These are phyloP conservation scores for Sceloporus undulatus DNA, from an alignment of 2,113 vertebrate species.

Conservation along the genomic window DNA sequence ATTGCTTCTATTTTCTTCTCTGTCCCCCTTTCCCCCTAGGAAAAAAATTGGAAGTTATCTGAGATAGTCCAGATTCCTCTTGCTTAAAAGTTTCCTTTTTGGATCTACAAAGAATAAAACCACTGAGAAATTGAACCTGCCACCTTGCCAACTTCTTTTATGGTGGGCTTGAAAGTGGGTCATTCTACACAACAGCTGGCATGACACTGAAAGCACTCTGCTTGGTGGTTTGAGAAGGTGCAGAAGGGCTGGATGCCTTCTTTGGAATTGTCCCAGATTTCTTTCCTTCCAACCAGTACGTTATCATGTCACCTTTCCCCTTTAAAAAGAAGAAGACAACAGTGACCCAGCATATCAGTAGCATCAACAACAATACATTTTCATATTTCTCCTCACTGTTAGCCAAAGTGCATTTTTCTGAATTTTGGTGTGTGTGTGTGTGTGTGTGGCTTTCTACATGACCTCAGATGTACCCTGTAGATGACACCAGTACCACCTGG, in stretches of 20 bases:
- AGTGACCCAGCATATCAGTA: not conserved
- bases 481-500: too few relatives aligned
- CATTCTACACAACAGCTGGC: slow-evolving; percentile 70
- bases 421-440: too few relatives aligned
- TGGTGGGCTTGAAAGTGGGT: slow-evolving; percentile 59
- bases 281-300: slow-evolving; percentile 86
- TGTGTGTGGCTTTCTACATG: too few relatives aligned
- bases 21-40: too few relatives aligned
- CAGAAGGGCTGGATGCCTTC: slow-evolving; percentile 43
- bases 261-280: slow-evolving; percentile 59
- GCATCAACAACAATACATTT: not conserved
- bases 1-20: not conserved
- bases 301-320: slow-evolving; percentile 90
- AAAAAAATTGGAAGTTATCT: not conserved
- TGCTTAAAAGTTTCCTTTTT: slow-evolving; percentile 8
- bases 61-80: not conserved
- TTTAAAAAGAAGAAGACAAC: slow-evolving; percentile 56
- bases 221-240: slow-evolving; percentile 50
- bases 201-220: slow-evolving; percentile 65
- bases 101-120: not conserved
- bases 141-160: slow-evolving; percentile 41
- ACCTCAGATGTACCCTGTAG: too few relatives aligned
- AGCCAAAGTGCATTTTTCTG: too few relatives aligned
- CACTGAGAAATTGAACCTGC: not conserved
- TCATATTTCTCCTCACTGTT: not conserved